Evolutionary conservation across 2,797 vertebrate genomes (phyloP), one percentile per base, ranked within the genome.

Genomic region (Hirundo rustica): DNA sequence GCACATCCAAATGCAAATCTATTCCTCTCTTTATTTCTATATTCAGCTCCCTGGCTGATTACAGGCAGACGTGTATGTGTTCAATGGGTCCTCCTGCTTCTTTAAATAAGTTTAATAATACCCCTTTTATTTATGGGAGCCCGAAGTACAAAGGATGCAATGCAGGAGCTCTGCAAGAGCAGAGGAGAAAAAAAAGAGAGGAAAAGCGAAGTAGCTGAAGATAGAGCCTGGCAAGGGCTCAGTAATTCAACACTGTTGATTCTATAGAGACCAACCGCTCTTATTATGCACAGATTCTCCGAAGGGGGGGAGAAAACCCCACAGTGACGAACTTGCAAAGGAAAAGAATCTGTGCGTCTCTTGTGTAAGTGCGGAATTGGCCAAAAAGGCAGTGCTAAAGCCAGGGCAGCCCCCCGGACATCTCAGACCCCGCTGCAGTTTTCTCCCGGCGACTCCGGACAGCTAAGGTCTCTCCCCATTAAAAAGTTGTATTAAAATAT

Each of bases 71-170:
- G 85, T 93, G 88, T 84, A 78, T 60, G 77, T 16, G 45, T 79
- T 97, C 91, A 96, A 93, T 96, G 92, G 94, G 88, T 93, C 94
- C 91, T 93, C 93, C 79, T 29, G 95, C 85, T 92, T 86, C 95
- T 96, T 96, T 93, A 92, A 96, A 64, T 91, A 96, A 96, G 95
- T 96, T 97, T 94, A 96, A 97, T 96, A 95, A 96, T 96, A 89
- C 88, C 89, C 92, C 93, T 96, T 96, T 97, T 95, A 97, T 95
- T 95, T 93, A 94, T 64, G 89, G 71, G 95, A 93, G 67, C 55
- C 76, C 55, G 12, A 92, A 90, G 85, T 93, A 96, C 95, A 95
- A 96, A 97, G 70, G 87, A 94, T 92, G 88, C 91, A 71, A 73
- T 30, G 77, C 89, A 94, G 88, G 92, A 94, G 74, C 89, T 75